Conservation (phyloP, 2,113 vertebrate genomes). For the Eulemur rufifrons region DNA sequence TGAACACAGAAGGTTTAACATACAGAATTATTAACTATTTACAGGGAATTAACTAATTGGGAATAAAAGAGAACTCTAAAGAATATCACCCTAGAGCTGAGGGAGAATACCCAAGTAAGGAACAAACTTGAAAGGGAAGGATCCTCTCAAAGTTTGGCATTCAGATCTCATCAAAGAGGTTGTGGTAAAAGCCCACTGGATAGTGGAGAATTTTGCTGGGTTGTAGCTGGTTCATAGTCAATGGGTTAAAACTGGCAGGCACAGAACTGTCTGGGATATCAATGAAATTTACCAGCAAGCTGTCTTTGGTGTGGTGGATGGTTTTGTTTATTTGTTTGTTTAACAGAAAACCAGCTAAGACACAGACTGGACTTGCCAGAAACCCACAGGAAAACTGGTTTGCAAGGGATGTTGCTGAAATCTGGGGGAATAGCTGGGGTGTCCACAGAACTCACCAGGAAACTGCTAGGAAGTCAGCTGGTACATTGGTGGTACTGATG, state of each 20-base stretch:
- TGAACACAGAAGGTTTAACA: neutral
- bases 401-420: neutral
- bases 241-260: neutral
- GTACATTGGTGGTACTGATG: neutral
- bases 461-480: neutral
- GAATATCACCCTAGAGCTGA: neutral
- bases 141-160: neutral
- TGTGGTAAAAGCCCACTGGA: neutral
- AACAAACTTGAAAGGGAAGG: neutral
- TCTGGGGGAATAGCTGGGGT: neutral
- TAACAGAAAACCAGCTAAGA: constrained; percentile 22
- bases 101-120: neutral
- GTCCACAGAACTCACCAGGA: neutral
- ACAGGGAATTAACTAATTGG: neutral
- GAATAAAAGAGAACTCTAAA: neutral
- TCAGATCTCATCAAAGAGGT: neutral
- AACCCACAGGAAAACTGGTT: neutral
- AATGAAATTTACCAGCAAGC: neutral
- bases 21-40: neutral
- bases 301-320: neutral
- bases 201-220: neutral
- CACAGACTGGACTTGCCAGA: neutral
- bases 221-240: neutral
- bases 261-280: neutral
- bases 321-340: neutral